phyloP scores from a whole-genome alignment of 2,113 vertebrate species.

The Thunnus thynnus region DNA sequence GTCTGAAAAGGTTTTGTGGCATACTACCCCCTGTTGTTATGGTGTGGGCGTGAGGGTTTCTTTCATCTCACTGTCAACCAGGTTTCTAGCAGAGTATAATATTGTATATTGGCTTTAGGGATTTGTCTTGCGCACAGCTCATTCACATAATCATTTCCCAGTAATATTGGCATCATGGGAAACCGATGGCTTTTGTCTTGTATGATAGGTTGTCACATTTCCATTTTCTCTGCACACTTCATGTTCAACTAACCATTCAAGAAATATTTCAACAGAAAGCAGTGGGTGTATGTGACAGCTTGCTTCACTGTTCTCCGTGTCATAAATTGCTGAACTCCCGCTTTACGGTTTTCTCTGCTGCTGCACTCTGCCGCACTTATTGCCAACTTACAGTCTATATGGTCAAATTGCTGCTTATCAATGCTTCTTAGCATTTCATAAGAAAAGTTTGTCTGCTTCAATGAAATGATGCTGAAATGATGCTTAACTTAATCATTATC shows the following conservation, averaged over 20 bases:
- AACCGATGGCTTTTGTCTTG: slow-evolving; percentile 7
- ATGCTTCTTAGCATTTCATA: background rate
- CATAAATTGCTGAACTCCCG: slow-evolving; percentile 4
- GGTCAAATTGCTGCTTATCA: background rate
- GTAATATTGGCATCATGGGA: background rate
- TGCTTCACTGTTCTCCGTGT: background rate
- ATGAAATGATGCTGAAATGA: background rate
- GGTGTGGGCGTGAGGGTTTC: background rate
- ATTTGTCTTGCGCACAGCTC: slow-evolving; percentile 6
- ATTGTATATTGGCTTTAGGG: slow-evolving; percentile 11
- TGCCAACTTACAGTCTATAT: background rate
- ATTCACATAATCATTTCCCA: background rate
- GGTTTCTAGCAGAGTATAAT: background rate
- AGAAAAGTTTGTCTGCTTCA: background rate
- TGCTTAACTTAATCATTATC: background rate
- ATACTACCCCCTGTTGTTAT: background rate
- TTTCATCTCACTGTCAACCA: slow-evolving; percentile 2
- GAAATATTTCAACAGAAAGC: background rate
- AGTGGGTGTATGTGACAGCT: background rate
- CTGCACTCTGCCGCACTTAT: background rate
- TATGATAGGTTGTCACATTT: background rate
- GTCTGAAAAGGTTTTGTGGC: background rate
- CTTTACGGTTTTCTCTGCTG: background rate
- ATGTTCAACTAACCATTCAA: background rate
- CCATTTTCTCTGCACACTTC: background rate